Evolutionary conservation across 2,797 vertebrate genomes (phyloP).

Genomic region (Lepus townsendii): DNA sequence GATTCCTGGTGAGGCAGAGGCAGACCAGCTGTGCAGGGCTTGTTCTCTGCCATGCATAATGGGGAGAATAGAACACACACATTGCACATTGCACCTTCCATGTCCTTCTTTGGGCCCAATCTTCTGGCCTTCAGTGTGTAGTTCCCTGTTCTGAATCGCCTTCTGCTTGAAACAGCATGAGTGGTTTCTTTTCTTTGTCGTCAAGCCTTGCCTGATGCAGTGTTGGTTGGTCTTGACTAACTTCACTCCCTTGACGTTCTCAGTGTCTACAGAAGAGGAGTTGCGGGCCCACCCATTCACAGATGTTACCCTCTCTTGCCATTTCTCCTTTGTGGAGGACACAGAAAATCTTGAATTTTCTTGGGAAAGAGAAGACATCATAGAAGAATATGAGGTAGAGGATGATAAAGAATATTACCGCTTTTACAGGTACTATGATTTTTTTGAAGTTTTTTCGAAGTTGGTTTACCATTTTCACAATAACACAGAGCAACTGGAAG

Average conservation of each 20-base stretch:
- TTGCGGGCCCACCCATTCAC: conserved; percentile 36
- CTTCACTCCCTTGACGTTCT: conserved; percentile 42
- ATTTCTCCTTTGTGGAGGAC: conserved; percentile 83
- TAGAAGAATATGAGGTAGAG: conserved; percentile 82
- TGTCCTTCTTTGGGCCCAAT: background rate
- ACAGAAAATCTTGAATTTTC: conserved; percentile 79
- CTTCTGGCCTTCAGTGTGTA: background rate
- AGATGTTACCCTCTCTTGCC: conserved; percentile 56
- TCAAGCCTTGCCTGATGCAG: background rate
- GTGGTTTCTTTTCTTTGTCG: background rate
- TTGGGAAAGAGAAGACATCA: conserved; percentile 85
- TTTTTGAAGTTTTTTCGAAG: conserved; percentile 80
- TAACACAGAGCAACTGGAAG: conserved; percentile 78
- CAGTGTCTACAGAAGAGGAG: conserved; percentile 56
- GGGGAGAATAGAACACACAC: background rate
- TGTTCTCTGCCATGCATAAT: background rate
- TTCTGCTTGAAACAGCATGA: background rate
- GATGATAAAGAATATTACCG: conserved; percentile 69
- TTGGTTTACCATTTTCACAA: conserved; percentile 81
- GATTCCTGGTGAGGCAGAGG: background rate
- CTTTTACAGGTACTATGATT: conserved; percentile 81
- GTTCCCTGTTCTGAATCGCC: background rate
- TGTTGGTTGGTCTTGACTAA: background rate
- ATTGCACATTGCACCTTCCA: background rate
- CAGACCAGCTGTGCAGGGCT: background rate